phyloP scores from a whole-genome alignment of 2,888 invertebrate species.

The Aquatica leii region DNA sequence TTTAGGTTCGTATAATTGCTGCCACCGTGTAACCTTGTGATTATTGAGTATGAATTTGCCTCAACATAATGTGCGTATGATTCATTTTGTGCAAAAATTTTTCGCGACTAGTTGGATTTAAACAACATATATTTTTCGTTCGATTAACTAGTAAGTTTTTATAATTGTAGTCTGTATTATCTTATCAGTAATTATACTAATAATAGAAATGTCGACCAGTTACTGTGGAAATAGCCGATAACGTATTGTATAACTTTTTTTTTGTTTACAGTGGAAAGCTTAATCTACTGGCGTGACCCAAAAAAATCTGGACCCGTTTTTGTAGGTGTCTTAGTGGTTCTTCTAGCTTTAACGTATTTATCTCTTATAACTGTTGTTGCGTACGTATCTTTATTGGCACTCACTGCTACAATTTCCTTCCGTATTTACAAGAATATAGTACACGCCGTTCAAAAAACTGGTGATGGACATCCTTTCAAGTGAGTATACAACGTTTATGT shows the following conservation, averaged over 20 bases:
- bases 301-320: constrained; percentile 94
- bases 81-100: background rate
- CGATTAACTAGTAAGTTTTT: background rate
- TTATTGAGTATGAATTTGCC: constrained; percentile 14
- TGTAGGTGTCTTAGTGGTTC: constrained; percentile 85
- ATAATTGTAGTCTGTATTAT: background rate
- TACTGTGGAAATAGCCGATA: background rate
- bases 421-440: constrained; percentile 95
- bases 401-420: constrained; percentile 90
- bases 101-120: no score
- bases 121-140: background rate
- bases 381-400: constrained; percentile 85
- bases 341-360: constrained; percentile 93
- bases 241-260: constrained; percentile 22
- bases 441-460: constrained; percentile 95
- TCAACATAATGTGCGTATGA: constrained; percentile 15
- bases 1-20: background rate
- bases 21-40: constrained; percentile 6
- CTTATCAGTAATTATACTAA: background rate
- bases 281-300: constrained; percentile 98
- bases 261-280: constrained; percentile 82
- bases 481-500: constrained; percentile 62
- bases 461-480: constrained; percentile 98
- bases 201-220: no score
- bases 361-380: constrained; percentile 95